Percentiles rank a stretch among this genome's conserved stretches.
Evolutionary conservation across 2,797 vertebrate species (phyloP).

Genomic region (Micromesistius poutassou): DNA sequence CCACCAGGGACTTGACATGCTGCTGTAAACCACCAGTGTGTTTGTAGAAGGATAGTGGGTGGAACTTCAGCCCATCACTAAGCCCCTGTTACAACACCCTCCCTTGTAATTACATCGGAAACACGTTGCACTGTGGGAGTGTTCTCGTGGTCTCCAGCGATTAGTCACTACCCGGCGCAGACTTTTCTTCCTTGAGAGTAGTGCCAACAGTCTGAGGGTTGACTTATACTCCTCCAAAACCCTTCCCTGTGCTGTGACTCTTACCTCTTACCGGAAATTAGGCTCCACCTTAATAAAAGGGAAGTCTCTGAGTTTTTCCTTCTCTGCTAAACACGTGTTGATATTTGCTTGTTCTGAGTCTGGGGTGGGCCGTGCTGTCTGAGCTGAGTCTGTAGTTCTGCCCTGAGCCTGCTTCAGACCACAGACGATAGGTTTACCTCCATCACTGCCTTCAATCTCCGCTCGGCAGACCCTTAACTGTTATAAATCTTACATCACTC

Average conservation of each 20-base stretch:
- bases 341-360: constrained; percentile 75
- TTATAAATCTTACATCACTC: constrained; percentile 40
- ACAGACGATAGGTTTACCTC: constrained; percentile 39
- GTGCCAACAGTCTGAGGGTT: constrained; percentile 26
- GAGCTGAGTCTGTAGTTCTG: constrained; percentile 58
- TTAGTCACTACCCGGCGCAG: constrained; percentile 49
- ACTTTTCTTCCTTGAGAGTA: constrained; percentile 52
- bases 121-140: constrained; percentile 47
- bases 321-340: constrained; percentile 48
- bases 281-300: constrained; percentile 42
- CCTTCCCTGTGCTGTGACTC: constrained; percentile 20
- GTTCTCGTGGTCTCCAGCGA: constrained; percentile 62
- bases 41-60: constrained; percentile 63
- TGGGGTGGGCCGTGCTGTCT: constrained; percentile 68
- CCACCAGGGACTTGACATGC: constrained; percentile 40
- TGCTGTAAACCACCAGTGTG: constrained; percentile 49
- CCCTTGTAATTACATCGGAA: constrained; percentile 74
- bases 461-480: constrained; percentile 13
- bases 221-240: neutral
- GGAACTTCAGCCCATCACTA: constrained; percentile 65
- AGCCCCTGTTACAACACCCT: constrained; percentile 55
- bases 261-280: constrained; percentile 29
- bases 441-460: constrained; percentile 19
- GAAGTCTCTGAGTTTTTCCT: constrained; percentile 52
- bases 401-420: constrained; percentile 45